Evolutionary conservation across 2,888 invertebrate genomes (phyloP).

Genomic region (Dryocosmus kuriphilus): DNA sequence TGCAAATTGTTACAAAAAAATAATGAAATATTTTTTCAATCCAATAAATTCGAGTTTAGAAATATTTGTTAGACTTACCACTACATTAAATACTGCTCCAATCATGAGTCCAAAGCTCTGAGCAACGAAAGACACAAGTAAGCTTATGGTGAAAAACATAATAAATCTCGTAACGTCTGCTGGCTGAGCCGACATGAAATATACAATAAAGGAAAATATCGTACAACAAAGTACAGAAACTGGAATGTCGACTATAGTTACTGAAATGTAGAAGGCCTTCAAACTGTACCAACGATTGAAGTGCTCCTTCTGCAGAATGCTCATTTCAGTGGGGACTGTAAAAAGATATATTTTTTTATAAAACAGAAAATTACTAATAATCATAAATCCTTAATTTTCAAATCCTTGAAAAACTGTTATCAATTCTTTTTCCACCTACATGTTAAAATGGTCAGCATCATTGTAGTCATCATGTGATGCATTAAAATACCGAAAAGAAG

Average conservation of each 20-base stretch:
- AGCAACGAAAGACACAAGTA: slow-evolving; percentile 91
- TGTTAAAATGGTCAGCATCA: slow-evolving; percentile 93
- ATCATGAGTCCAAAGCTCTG: slow-evolving; percentile 96
- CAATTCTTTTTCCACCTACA: slow-evolving; percentile 81
- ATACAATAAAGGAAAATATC: slow-evolving; percentile 87
- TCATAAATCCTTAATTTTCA: neutral
- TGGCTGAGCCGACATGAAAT: slow-evolving; percentile 95
- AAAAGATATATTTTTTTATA: slow-evolving; percentile 15
- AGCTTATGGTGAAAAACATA: slow-evolving; percentile 91
- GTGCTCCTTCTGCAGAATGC: slow-evolving; percentile 89
- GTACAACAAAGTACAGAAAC: slow-evolving; percentile 86
- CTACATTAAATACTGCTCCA: slow-evolving; percentile 92
- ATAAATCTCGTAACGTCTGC: slow-evolving; percentile 87
- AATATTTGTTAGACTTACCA: slow-evolving; percentile 81
- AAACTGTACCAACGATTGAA: slow-evolving; percentile 94
- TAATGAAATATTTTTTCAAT: slow-evolving; percentile 24
- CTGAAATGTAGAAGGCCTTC: slow-evolving; percentile 88
- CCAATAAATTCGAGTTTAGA: neutral
- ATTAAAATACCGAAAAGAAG: slow-evolving; percentile 94
- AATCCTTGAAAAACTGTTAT: neutral
- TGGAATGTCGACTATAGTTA: slow-evolving; percentile 88
- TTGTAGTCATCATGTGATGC: slow-evolving; percentile 95
- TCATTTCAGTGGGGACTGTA: slow-evolving; percentile 89
- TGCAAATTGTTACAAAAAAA: slow-evolving; percentile 74
- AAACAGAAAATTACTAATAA: neutral